Evolutionary conservation across 2,113 vertebrate species (phyloP).

Genomic region (Orientallactaga bullata): DNA sequence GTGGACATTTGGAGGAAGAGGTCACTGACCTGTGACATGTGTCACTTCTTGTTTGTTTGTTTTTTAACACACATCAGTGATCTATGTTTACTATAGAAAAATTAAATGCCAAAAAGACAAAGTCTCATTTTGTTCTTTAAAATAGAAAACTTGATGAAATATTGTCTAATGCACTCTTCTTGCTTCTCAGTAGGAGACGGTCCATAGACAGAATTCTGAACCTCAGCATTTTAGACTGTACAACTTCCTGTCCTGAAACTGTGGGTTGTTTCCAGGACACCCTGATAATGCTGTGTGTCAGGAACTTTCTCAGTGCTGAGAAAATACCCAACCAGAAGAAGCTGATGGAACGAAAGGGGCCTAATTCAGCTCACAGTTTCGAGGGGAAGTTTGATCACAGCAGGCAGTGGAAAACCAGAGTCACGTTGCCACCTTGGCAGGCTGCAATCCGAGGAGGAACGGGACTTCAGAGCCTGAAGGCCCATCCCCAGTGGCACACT

Average conservation of each 20-base stretch:
- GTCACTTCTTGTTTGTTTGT: neutral
- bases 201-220: neutral
- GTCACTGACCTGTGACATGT: neutral
- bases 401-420: too few species aligned
- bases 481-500: too few species aligned
- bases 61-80: neutral
- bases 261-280: neutral
- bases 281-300: neutral
- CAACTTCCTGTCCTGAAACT: neutral
- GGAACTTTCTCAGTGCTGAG: too few species aligned
- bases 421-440: too few species aligned
- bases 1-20: neutral
- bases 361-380: too few species aligned
- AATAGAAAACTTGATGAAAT: neutral
- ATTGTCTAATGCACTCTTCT: neutral
- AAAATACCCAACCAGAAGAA: too few species aligned
- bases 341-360: too few species aligned
- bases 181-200: too few species aligned
- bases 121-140: neutral
- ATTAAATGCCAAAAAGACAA: neutral
- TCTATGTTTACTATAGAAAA: constrained; percentile 16
- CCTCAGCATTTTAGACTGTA: neutral
- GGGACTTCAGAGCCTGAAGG: too few species aligned
- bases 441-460: too few species aligned
- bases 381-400: too few species aligned